Conservation (phyloP, 2,113 vertebrate genomes). For the Erythrolamprus reginae region DNA sequence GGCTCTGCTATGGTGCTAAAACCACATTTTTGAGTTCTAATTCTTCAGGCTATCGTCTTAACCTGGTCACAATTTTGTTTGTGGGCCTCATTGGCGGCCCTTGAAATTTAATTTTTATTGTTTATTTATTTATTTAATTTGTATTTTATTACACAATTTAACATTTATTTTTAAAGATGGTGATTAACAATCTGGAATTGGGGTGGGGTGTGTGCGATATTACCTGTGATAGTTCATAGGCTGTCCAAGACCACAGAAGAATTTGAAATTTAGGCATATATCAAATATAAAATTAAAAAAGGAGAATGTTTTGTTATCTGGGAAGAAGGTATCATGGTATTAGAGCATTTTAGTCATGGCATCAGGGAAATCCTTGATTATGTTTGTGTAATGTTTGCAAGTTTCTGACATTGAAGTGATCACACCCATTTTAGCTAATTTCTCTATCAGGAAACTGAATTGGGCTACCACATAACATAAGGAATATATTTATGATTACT, state of each 20-base stretch:
- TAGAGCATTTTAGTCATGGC: slow-evolving; percentile 37
- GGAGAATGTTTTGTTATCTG: slow-evolving; percentile 44
- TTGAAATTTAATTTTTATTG: not conserved
- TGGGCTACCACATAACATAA: slow-evolving; percentile 38
- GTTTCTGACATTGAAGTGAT: slow-evolving; percentile 33
- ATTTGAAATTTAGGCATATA: slow-evolving; percentile 49
- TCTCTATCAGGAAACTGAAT: not conserved
- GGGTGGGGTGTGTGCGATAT: slow-evolving; percentile 16
- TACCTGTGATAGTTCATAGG: slow-evolving; percentile 47
- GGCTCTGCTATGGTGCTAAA: not conserved
- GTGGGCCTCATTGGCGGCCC: too few relatives aligned
- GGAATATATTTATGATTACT: slow-evolving; percentile 48
- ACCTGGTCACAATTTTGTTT: not conserved
- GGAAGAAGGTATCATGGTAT: slow-evolving; percentile 19
- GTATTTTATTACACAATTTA: too few relatives aligned
- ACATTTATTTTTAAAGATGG: slow-evolving; percentile 30
- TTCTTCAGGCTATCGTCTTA: not conserved
- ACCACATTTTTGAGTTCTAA: not conserved
- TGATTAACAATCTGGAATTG: slow-evolving; percentile 30
- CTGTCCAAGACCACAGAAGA: slow-evolving; percentile 30
- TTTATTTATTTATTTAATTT: too few relatives aligned
- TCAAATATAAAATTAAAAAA: slow-evolving; percentile 50
- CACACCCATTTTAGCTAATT: slow-evolving; percentile 42
- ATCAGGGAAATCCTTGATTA: slow-evolving; percentile 41
- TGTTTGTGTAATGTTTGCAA: slow-evolving; percentile 44